A percentile compares a stretch with the other conserved stretches of the same genome.
These are phyloP conservation scores for Stictocephala bisonia DNA, from an alignment of 2,888 invertebrate species.

Conservation along the genomic window DNA sequence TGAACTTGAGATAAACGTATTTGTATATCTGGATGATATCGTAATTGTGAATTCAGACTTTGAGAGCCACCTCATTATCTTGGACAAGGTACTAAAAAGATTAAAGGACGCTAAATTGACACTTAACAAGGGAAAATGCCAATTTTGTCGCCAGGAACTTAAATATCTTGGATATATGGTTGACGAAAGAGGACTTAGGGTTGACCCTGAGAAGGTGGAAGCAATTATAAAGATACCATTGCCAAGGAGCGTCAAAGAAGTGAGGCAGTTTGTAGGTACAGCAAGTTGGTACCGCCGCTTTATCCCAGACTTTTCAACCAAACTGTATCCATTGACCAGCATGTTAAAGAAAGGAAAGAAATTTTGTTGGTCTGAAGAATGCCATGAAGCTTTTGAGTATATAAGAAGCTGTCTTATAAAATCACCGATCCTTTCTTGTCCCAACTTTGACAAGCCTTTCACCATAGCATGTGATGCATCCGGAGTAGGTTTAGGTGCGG, in stretches of 20 bases:
- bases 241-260: background rate
- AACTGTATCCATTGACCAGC: background rate
- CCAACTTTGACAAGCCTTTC: constrained; percentile 55
- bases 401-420: constrained; percentile 50
- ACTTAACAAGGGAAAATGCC: constrained; percentile 51
- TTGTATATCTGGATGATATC: background rate
- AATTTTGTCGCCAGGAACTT: constrained; percentile 49
- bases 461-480: constrained; percentile 58
- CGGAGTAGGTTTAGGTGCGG: constrained; percentile 56
- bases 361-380: background rate
- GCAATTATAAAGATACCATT: background rate
- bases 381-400: too few relatives aligned
- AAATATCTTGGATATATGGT: constrained; percentile 35
- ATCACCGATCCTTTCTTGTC: constrained; percentile 54
- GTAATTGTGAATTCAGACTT: constrained; percentile 41
- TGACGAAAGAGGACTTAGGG: background rate
- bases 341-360: background rate
- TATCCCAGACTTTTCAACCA: background rate
- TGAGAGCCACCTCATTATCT: background rate
- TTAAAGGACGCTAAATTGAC: background rate
- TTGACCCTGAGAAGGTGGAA: constrained; percentile 22
- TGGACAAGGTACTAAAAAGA: background rate
- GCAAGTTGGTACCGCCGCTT: constrained; percentile 32
- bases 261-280: constrained; percentile 8
- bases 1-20: background rate